Evolutionary conservation across 2,888 invertebrate genomes (phyloP).

Genomic region (Meandrusa payeni): DNA sequence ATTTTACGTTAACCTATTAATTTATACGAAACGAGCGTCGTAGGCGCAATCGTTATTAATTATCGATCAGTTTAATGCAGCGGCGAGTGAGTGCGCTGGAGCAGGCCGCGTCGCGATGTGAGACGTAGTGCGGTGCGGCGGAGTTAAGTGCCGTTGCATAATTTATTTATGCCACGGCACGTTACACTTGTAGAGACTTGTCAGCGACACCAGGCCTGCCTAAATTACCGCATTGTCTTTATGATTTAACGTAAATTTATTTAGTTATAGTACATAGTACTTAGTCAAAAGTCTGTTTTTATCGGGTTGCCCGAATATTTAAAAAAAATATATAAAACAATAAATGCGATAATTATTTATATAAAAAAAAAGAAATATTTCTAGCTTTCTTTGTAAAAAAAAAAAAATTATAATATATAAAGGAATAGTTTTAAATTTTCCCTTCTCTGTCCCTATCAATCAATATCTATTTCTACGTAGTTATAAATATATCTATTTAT

Average conservation of each 20-base stretch:
- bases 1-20: background rate
- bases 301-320: no score
- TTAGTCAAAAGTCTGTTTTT: no score
- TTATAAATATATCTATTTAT: no score
- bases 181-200: slow-evolving; percentile 59
- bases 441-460: no score
- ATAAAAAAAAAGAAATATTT: no score
- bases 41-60: slow-evolving; percentile 9
- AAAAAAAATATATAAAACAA: no score
- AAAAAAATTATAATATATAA: no score
- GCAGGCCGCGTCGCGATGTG: slow-evolving; percentile 17
- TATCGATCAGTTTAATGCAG: slow-evolving; percentile 32
- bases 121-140: slow-evolving; percentile 12
- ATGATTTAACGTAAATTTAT: slow-evolving; percentile 21
- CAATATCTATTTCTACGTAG: no score
- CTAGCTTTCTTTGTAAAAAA: no score
- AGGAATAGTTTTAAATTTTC: no score
- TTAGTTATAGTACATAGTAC: no score
- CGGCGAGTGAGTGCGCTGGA: slow-evolving; percentile 29
- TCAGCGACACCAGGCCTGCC: slow-evolving; percentile 44
- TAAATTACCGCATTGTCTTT: slow-evolving; percentile 44
- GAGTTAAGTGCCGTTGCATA: slow-evolving; percentile 64
- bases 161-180: slow-evolving; percentile 75
- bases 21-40: background rate
- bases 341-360: no score